Conservation (phyloP, 2,888 invertebrate genomes). For the Eudasyphora cyanicolor region DNA sequence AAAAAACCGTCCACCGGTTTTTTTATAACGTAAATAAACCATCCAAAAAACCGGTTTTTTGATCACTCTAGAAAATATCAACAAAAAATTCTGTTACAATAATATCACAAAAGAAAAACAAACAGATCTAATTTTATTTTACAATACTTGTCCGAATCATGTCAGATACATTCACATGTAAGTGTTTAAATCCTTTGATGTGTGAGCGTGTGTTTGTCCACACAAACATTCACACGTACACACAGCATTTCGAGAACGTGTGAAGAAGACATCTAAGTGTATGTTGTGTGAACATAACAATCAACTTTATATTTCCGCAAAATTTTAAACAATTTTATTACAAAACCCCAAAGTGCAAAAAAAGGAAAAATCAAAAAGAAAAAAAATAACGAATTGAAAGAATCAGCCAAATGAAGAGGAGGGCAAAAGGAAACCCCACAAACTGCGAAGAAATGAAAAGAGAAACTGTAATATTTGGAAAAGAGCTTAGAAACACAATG, state of each 20-base stretch:
- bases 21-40: too few species aligned
- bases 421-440: background rate
- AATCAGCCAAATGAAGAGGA: conserved; percentile 26
- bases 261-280: conserved; percentile 29
- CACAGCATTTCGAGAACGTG: conserved; percentile 2
- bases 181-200: background rate
- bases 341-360: conserved; percentile 12
- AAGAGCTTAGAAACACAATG: background rate
- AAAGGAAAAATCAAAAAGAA: background rate
- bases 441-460: background rate
- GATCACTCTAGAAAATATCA: background rate
- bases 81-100: conserved; percentile 8
- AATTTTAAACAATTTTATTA: conserved; percentile 60
- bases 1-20: too few species aligned
- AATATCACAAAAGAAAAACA: background rate
- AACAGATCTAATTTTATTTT: conserved; percentile 23
- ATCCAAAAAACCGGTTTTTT: too few species aligned
- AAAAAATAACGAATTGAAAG: too few species aligned
- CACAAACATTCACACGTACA: background rate
- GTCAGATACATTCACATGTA: background rate
- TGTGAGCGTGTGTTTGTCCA: background rate
- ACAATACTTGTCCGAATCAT: conserved; percentile 34
- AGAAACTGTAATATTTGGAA: conserved; percentile 8
- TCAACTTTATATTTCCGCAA: conserved; percentile 63
- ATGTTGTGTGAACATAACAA: conserved; percentile 62